Evolutionary conservation across 2,113 vertebrate genomes (phyloP), one percentile per base, ranked within the genome.

Genomic region (Mesoclemmys tuberculata): DNA sequence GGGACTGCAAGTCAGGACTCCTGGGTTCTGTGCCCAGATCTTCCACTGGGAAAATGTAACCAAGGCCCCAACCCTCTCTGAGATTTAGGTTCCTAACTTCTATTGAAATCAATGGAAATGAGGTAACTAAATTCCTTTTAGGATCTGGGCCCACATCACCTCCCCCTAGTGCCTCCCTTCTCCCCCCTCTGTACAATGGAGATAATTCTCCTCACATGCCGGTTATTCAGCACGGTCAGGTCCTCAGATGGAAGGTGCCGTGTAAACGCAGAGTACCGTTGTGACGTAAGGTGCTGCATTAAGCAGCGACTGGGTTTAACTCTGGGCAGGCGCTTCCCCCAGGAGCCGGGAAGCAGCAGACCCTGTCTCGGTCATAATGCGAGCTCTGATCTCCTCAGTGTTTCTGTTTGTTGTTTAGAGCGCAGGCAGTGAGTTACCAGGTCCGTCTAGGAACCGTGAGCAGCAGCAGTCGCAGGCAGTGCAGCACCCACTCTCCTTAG

Each of bases 351-450:
- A 31, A 31, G 56, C 56, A 3, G 3, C 21, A 3, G 9, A 38
- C 4, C n/a, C 38, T 19, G 35, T n/a, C 7, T 1, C 4, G 71
- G 71, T 4, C 5, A 9, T 49, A 41, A 16, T 29, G 31, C 58
- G 38, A 46, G 54, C 80, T 52, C 82, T 71, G 84, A 80, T 55
- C 52, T 44, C 88, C 38, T 46, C 93, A 97, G 96, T 97, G 80
- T 97, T 95, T 97, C 95, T 98, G 96, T 98, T 97, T 98, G 88
- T 98, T 96, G 95, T 95, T 92, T 95, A 98, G 98, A 96, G 97
- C 90, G 94, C 98, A 98, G 98, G 81, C 98, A 98, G 97, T 95
- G 96, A 97, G 97, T 95, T 93, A 90, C 95, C 90, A 88, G 91
- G 91, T 80, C 86, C 82, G 83, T 80, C 94, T 98, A 97, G 97